Base-by-base conservation (phyloP, 1,140 invertebrate genomes). In the Pseudomyrmex sp. region DNA sequence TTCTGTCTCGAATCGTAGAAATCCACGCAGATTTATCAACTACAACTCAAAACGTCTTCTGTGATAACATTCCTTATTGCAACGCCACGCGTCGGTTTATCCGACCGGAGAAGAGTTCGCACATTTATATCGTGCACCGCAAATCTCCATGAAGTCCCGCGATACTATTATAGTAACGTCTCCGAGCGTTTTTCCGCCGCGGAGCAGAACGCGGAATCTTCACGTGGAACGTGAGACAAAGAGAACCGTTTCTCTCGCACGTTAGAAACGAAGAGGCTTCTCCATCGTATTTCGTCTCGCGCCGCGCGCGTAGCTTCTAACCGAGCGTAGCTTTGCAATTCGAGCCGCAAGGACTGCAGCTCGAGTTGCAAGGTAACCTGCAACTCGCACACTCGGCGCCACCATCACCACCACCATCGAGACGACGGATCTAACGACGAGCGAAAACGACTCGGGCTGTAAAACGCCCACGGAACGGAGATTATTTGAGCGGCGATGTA, bases 301-400 rank as follows among this genome's bases (percentile, higher is more conserved):
- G 70, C 13, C 74, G 35, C 18, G 70, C 10, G 15, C 35, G 12
- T 26, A 35, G 35, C 35, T 35, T 58, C 23, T 68, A 83, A 72
- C 69, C 79, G 84, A 72, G 66, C 82, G 66, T 70, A 86, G 80
- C 76, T 80, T 79, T 74, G 85, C 82, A 82, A 84, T 72, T 50
- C 52, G 86, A 88, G 82, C 62, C 26, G 44, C 68, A 72, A 35
- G 56, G 56, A 68, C 83, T 66, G 54, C 20, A 70, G 75, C 75
- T 88, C 63, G 58, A 65, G 82, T 84, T 84, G 86, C 86, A 72
- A 80, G 48, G 75, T 83, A 87, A 70, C 63, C 75, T 74, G 61
- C 84, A 44, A 59, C 26, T 66, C 35, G 35, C 35, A 54, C 50
- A 56, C 54, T 54, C 62, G 56, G 80, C 59, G 50, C 58, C 69